These are phyloP conservation scores for Tinea semifulvella DNA, from an alignment of 2,888 invertebrate genomes.

Conservation along the genomic window DNA sequence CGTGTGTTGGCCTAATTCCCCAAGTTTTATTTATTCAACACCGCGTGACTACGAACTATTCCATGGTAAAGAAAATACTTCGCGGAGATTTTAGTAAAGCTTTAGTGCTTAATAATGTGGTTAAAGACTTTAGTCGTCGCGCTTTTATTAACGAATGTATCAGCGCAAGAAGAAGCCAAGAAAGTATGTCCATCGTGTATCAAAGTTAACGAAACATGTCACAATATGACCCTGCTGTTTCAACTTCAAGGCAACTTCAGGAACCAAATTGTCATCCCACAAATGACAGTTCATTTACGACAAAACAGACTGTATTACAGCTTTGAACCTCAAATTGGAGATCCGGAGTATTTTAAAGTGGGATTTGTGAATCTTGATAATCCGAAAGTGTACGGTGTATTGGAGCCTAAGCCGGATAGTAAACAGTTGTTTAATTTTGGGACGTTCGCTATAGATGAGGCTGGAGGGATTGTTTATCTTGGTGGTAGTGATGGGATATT, in stretches of 20 bases:
- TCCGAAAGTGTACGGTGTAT: constrained; percentile 25
- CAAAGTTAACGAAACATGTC: constrained; percentile 34
- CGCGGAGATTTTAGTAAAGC: background rate
- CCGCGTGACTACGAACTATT: constrained; percentile 13
- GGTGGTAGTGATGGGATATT: constrained; percentile 49
- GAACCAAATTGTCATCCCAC: constrained; percentile 36
- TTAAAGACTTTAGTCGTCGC: constrained; percentile 21
- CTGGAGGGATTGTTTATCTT: constrained; percentile 37
- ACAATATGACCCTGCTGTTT: constrained; percentile 36
- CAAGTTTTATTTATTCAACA: background rate
- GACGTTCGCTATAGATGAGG: constrained; percentile 48
- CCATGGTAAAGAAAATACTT: background rate
- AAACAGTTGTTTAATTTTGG: constrained; percentile 39
- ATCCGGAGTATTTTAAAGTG: constrained; percentile 44
- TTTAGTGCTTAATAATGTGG: constrained; percentile 1
- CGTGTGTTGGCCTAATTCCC: constrained; percentile 20
- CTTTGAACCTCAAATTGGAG: constrained; percentile 43
- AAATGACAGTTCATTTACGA: constrained; percentile 36
- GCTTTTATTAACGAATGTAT: constrained; percentile 15
- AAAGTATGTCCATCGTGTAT: constrained; percentile 34
- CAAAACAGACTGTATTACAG: constrained; percentile 41
- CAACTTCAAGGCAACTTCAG: constrained; percentile 43
- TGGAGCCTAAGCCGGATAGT: constrained; percentile 24
- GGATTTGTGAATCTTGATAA: constrained; percentile 40
- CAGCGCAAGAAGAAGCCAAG: constrained; percentile 22